These are phyloP conservation scores for Clarias gariepinus DNA, from an alignment of 2,113 vertebrate genomes.

Conservation along the genomic window DNA sequence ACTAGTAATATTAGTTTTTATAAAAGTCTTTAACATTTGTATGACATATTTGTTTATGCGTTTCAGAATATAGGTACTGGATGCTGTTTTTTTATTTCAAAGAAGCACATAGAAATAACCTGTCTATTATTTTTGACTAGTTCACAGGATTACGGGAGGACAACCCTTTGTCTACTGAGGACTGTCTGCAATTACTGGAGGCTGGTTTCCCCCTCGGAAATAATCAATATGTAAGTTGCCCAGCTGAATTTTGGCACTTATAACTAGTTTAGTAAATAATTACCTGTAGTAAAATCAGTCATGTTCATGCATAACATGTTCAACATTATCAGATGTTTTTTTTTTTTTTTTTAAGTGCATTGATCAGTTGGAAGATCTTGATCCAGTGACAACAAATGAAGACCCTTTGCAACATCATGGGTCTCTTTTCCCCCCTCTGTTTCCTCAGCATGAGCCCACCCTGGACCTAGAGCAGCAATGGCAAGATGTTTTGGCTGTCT, in stretches of 20 bases:
- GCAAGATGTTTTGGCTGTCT: conserved; percentile 92
- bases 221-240: conserved; percentile 73
- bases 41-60: conserved; percentile 10
- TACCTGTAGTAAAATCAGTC: not conserved
- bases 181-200: conserved; percentile 85
- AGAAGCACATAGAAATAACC: not conserved
- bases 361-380: conserved; percentile 68
- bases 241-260: not conserved
- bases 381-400: conserved; percentile 67
- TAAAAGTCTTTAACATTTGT: not conserved
- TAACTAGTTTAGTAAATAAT: not conserved
- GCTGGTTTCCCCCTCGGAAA: conserved; percentile 79
- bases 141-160: conserved; percentile 66
- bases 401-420: conserved; percentile 49
- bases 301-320: not conserved
- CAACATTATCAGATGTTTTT: not conserved
- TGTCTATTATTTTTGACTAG: conserved; percentile 42
- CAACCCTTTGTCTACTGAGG: conserved; percentile 80
- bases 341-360: conserved; percentile 48
- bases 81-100: conserved; percentile 6
- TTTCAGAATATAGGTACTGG: not conserved
- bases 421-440: conserved; percentile 71
- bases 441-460: conserved; percentile 69
- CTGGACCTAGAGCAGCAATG: conserved; percentile 90
- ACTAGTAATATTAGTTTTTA: not conserved